A percentile compares a stretch with the other conserved stretches of the same genome.
Conservation (phyloP, 2,888 invertebrate genomes). For the Lobophora halterata region DNA sequence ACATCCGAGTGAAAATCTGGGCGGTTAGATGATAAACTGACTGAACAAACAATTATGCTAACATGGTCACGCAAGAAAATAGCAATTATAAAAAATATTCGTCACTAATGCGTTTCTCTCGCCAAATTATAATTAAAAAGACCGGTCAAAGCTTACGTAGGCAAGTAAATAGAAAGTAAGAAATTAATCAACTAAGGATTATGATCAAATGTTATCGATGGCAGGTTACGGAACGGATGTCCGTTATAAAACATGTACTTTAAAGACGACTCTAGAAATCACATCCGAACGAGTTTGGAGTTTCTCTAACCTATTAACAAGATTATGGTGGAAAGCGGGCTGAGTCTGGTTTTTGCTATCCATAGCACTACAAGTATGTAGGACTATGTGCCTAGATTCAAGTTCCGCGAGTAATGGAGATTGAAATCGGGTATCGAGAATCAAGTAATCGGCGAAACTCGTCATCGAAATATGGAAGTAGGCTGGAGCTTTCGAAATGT, state of each 20-base stretch:
- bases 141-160: slow-evolving; percentile 44
- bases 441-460: slow-evolving; percentile 67
- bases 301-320: slow-evolving; percentile 76
- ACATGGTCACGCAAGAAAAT: slow-evolving; percentile 41
- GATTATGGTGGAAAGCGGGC: slow-evolving; percentile 73
- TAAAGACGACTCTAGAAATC: slow-evolving; percentile 63
- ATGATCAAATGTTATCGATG: slow-evolving; percentile 22
- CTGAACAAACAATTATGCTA: slow-evolving; percentile 27
- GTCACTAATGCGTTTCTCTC: slow-evolving; percentile 49
- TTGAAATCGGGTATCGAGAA: slow-evolving; percentile 58
- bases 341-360: slow-evolving; percentile 72
- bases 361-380: slow-evolving; percentile 61
- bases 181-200: slow-evolving; percentile 26
- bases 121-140: slow-evolving; percentile 54
- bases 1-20: slow-evolving; percentile 34
- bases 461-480: slow-evolving; percentile 69
- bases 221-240: slow-evolving; percentile 44
- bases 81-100: slow-evolving; percentile 54
- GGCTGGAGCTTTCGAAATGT: slow-evolving; percentile 71
- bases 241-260: slow-evolving; percentile 39
- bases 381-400: slow-evolving; percentile 58
- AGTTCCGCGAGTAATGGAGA: slow-evolving; percentile 60
- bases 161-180: slow-evolving; percentile 68
- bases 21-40: slow-evolving; percentile 31
- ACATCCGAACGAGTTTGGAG: slow-evolving; percentile 54